A percentile compares a stretch with the other conserved stretches of the same genome.
phyloP scores from a whole-genome alignment of 2,888 invertebrate species.

The Troides aeacus region DNA sequence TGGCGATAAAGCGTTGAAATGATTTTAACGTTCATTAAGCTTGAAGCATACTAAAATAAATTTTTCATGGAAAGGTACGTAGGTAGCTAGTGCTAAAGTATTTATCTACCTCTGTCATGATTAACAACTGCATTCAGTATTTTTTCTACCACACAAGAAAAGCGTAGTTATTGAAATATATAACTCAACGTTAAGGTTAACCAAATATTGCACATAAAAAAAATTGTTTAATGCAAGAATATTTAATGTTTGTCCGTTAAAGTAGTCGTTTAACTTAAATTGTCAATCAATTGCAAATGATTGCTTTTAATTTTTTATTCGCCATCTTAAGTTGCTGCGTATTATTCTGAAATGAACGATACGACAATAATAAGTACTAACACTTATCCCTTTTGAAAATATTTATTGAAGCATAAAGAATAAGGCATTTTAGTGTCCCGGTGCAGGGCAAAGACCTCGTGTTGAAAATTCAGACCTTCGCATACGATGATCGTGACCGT shows the following conservation, averaged over 20 bases:
- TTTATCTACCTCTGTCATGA: not conserved
- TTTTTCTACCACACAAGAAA: not conserved
- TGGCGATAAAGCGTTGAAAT: not conserved
- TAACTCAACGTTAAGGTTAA: not conserved
- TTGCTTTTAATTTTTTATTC: slow-evolving; percentile 13
- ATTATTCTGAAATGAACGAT: slow-evolving; percentile 20
- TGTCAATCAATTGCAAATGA: slow-evolving; percentile 22
- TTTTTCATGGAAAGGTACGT: no score
- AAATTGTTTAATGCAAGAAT: not conserved
- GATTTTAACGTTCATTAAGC: not conserved
- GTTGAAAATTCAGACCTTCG: slow-evolving; percentile 31
- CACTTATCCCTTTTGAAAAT: slow-evolving; percentile 29
- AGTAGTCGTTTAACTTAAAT: slow-evolving; percentile 18
- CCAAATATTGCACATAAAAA: not conserved
- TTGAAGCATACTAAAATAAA: not conserved
- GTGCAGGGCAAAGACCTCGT: slow-evolving; percentile 40
- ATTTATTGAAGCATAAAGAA: slow-evolving; percentile 31
- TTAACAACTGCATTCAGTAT: not conserved
- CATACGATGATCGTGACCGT: slow-evolving; percentile 28
- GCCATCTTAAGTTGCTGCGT: slow-evolving; percentile 15
- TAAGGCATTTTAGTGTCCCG: slow-evolving; percentile 35
- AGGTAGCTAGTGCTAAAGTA: not conserved
- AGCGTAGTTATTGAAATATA: not conserved
- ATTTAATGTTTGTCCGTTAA: not conserved
- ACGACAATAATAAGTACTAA: slow-evolving; percentile 27